Evolutionary conservation across 2,113 vertebrate species (phyloP).

Genomic region (Sylvicapra grimmia): DNA sequence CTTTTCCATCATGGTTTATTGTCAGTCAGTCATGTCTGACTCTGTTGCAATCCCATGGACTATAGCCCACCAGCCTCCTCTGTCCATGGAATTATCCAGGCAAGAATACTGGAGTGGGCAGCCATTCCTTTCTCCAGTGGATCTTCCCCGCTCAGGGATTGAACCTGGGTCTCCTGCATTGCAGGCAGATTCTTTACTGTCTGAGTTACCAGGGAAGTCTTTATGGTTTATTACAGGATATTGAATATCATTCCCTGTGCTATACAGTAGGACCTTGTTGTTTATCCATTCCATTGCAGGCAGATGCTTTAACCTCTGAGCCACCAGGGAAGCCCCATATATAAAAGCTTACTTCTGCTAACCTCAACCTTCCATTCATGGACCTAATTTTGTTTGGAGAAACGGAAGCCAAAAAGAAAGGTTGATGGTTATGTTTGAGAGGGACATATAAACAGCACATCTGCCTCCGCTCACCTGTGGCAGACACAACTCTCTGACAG

Average conservation of each 20-base stretch:
- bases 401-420: neutral
- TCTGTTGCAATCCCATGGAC: neutral
- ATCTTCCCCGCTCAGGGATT: neutral
- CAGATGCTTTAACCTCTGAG: neutral
- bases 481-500: neutral
- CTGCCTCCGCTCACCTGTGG: fast-evolving
- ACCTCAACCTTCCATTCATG: neutral
- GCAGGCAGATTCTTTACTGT: neutral
- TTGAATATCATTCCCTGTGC: neutral
- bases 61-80: neutral
- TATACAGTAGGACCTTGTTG: neutral
- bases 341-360: neutral
- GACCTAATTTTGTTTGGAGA: neutral
- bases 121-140: neutral
- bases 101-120: neutral
- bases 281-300: neutral
- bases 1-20: neutral
- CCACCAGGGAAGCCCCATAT: neutral
- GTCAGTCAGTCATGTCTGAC: neutral
- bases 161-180: neutral
- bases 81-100: neutral
- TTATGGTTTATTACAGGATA: neutral
- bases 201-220: neutral
- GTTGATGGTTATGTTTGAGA: neutral
- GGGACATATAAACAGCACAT: neutral